These are phyloP conservation scores for Hirtodrosophila histrioides DNA, from an alignment of 2,888 invertebrate genomes.

Conservation along the genomic window DNA sequence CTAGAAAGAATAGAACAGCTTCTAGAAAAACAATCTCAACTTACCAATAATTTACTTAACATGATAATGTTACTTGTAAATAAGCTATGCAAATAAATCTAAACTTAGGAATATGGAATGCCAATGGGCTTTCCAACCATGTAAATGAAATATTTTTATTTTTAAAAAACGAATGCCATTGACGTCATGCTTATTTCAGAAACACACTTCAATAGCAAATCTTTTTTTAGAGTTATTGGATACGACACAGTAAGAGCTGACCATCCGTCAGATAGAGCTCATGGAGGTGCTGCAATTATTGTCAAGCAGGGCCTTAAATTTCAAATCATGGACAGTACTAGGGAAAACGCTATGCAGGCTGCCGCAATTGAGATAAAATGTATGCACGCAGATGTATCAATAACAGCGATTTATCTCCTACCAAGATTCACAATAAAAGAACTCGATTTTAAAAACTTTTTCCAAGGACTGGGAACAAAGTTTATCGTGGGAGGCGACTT, in stretches of 20 bases:
- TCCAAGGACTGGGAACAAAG: too few species aligned
- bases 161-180: slow-evolving; percentile 3
- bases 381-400: too few species aligned
- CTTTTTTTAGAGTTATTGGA: too few species aligned
- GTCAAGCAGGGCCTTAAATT: too few species aligned
- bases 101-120: slow-evolving; percentile 10
- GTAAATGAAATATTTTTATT: not conserved
- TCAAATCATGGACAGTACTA: too few species aligned
- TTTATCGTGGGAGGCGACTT: too few species aligned
- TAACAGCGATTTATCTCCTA: not conserved
- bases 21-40: too few species aligned
- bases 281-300: not conserved
- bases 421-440: not conserved
- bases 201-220: too few species aligned
- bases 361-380: too few species aligned
- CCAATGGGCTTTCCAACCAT: slow-evolving; percentile 17
- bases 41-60: too few species aligned
- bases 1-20: too few species aligned
- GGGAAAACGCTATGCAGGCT: not conserved
- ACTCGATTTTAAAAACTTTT: not conserved
- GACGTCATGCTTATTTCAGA: not conserved
- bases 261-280: not conserved
- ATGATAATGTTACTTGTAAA: too few species aligned
- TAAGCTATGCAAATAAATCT: not conserved
- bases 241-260: not conserved